A percentile compares a stretch with the other conserved stretches of the same genome.
phyloP scores from a whole-genome alignment of 2,797 vertebrate species.

The Takifugu ocellatus region DNA sequence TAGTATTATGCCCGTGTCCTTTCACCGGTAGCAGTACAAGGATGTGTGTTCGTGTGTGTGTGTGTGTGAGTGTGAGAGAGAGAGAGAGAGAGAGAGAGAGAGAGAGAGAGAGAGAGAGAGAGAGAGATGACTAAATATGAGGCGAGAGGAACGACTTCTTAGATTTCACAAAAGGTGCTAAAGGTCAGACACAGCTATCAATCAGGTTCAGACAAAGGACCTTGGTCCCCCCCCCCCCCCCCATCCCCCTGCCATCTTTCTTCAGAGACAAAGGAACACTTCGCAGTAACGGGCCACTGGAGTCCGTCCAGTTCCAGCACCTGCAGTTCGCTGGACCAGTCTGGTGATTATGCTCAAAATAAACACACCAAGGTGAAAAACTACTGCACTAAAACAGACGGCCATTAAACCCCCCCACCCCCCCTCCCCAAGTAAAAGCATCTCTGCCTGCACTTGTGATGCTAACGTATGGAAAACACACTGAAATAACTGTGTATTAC shows the following conservation, averaged over 20 bases:
- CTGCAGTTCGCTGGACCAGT: slow-evolving; percentile 57
- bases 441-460: too few species aligned
- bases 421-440: too few species aligned
- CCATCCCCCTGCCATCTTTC: slow-evolving; percentile 5
- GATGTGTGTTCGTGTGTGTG: neutral
- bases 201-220: slow-evolving; percentile 54
- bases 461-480: too few species aligned
- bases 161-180: slow-evolving; percentile 60
- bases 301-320: slow-evolving; percentile 47
- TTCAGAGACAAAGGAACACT: slow-evolving; percentile 60
- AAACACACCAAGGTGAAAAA: too few species aligned
- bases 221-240: slow-evolving; percentile 4
- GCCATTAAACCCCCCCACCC: too few species aligned
- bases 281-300: slow-evolving; percentile 57
- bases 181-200: slow-evolving; percentile 68
- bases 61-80: neutral
- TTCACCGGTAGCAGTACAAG: too few species aligned
- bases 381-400: too few species aligned
- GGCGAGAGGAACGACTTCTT: slow-evolving; percentile 65
- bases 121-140: slow-evolving; percentile 45
- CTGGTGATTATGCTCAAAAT: slow-evolving; percentile 19
- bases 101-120: neutral
- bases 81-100: neutral
- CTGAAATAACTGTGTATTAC: too few species aligned
- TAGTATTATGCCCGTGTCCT: too few species aligned